Conservation (phyloP, 2,797 vertebrate genomes). For the Capromys pilorides region DNA sequence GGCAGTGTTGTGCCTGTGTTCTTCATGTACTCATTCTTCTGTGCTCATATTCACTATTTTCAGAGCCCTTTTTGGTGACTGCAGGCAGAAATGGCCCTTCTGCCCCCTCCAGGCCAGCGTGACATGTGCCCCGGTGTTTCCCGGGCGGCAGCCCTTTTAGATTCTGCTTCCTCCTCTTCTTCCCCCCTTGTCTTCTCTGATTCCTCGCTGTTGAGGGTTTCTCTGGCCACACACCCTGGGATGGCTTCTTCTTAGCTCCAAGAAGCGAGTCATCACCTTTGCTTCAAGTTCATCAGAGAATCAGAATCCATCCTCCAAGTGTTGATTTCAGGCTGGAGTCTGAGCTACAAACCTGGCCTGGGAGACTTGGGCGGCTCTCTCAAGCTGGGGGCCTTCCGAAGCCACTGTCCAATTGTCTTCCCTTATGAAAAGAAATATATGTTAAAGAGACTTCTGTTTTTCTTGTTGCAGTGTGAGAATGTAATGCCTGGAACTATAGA, state of each 20-base stretch:
- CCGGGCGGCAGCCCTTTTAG: neutral
- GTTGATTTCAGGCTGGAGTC: neutral
- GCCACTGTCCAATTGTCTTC: neutral
- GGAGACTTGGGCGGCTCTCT: neutral
- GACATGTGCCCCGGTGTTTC: neutral
- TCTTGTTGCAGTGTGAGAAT: neutral
- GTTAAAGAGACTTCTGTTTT: neutral
- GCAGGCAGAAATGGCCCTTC: neutral
- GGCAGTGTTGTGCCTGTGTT: neutral
- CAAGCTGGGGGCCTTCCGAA: neutral
- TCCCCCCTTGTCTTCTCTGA: neutral
- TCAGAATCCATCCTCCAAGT: neutral
- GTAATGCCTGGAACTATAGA: neutral
- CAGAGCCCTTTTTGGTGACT: neutral
- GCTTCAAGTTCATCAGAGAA: neutral
- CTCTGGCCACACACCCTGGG: neutral
- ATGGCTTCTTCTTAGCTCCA: neutral
- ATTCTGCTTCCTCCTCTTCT: neutral
- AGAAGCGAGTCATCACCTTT: neutral
- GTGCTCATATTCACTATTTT: neutral
- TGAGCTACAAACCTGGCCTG: neutral
- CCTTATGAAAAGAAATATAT: constrained; percentile 30
- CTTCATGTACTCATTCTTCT: neutral
- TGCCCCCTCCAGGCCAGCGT: neutral
- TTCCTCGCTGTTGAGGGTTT: constrained; percentile 17